Conservation (phyloP, 2,888 invertebrate species). For the Hirtodrosophila alboralis region DNA sequence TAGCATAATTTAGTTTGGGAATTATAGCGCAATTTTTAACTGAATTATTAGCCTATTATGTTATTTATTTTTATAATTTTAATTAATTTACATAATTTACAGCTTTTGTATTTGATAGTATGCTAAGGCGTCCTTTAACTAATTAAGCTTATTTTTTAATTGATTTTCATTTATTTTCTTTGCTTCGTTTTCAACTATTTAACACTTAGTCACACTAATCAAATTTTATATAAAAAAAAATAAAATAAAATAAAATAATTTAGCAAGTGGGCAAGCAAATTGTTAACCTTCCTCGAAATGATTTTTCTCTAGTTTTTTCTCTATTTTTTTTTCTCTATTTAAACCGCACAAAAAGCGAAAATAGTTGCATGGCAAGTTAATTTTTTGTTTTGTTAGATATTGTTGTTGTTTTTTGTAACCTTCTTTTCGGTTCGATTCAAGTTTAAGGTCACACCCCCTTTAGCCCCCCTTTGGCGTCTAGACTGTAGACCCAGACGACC, state of each 20-base stretch:
- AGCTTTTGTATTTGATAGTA: constrained; percentile 1
- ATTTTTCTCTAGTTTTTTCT: constrained; percentile 37
- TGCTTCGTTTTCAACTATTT: constrained; percentile 32
- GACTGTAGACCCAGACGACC: constrained; percentile 43
- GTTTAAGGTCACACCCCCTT: constrained; percentile 60
- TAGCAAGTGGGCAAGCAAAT: constrained; percentile 53
- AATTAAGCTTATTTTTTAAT: constrained; percentile 35
- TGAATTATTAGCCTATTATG: no score
- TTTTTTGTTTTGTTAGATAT: constrained; percentile 16
- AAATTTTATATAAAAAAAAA: no score
- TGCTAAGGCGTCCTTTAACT: constrained; percentile 35
- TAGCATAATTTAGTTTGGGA: no score
- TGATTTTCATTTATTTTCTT: no score
- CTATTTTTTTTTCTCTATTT: constrained; percentile 22
- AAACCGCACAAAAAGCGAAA: constrained; percentile 48
- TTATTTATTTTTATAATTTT: no score
- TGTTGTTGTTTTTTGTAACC: constrained; percentile 34
- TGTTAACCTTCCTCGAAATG: constrained; percentile 55
- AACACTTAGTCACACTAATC: constrained; percentile 45
- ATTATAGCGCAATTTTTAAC: no score
- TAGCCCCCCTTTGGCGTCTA: constrained; percentile 17
- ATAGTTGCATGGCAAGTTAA: constrained; percentile 29
- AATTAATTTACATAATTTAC: constrained; percentile 8
- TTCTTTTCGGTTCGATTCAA: constrained; percentile 65
- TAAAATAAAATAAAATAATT: no score